A percentile compares a stretch with the other conserved stretches of the same genome.
Conservation (phyloP, 2,888 invertebrate species). For the Oxystoma pomonae region DNA sequence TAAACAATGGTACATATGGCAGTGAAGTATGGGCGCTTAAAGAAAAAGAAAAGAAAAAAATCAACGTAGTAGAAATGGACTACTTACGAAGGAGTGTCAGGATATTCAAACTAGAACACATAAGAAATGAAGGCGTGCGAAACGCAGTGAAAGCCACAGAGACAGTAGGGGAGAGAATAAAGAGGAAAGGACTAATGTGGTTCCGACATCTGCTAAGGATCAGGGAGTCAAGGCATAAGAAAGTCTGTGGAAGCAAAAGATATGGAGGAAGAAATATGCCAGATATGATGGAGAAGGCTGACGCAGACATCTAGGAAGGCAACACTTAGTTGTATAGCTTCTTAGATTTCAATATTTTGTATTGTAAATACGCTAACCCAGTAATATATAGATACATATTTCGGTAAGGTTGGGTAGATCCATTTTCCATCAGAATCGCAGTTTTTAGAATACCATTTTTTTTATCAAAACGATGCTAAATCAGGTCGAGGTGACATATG, state of each 20-base stretch:
- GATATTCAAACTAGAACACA: neutral
- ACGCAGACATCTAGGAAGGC: neutral
- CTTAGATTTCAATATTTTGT: too few species aligned
- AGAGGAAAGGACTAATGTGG: slow-evolving; percentile 55
- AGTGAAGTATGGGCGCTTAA: slow-evolving; percentile 10
- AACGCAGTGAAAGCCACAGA: slow-evolving; percentile 35
- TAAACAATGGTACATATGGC: slow-evolving; percentile 10
- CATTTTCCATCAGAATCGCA: too few species aligned
- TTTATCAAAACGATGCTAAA: too few species aligned
- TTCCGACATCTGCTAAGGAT: slow-evolving; percentile 8
- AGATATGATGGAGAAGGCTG: neutral
- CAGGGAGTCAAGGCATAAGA: neutral
- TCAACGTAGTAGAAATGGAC: slow-evolving; percentile 13
- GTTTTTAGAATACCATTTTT: too few species aligned
- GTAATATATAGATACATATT: too few species aligned
- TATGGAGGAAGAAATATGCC: neutral
- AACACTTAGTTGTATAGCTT: too few species aligned
- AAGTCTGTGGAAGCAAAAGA: neutral
- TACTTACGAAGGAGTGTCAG: slow-evolving; percentile 8
- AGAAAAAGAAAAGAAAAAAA: slow-evolving; percentile 6
- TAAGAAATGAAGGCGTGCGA: neutral
- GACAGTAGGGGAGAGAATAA: slow-evolving; percentile 70
- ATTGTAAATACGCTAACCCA: too few species aligned
- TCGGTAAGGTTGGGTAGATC: too few species aligned
- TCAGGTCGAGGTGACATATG: too few species aligned